A percentile compares a stretch with the other conserved stretches of the same genome.
These are phyloP conservation scores for Pristionchus japonicus DNA, from an alignment of 2,888 invertebrate species.

Conservation along the genomic window DNA sequence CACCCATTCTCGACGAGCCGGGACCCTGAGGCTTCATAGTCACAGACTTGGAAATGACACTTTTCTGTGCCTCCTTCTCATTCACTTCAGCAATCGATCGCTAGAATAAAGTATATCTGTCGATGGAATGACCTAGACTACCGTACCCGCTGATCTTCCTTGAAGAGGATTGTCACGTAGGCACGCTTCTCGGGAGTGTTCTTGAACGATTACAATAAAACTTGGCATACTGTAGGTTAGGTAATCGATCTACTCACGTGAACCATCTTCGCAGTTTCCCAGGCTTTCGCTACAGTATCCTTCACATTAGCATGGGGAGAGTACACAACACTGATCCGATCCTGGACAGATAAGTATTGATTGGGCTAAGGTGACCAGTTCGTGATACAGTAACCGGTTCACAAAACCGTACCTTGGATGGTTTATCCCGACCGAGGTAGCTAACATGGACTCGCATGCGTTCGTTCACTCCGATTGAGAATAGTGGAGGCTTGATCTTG, in stretches of 20 bases:
- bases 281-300: neutral
- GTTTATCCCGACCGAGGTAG: neutral
- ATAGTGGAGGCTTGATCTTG: neutral
- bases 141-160: slow-evolving; percentile 16
- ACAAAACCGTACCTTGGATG: neutral
- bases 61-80: neutral
- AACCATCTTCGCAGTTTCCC: neutral
- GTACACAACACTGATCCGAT: slow-evolving; percentile 1
- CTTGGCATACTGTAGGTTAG: neutral
- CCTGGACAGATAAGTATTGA: neutral
- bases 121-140: neutral
- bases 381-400: neutral
- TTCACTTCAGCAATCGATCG: neutral
- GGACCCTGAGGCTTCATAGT: neutral
- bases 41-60: neutral
- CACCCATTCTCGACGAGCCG: neutral
- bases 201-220: too few species aligned
- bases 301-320: neutral
- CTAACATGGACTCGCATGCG: neutral
- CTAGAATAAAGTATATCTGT: neutral
- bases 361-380: too few species aligned
- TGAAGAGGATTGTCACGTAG: neutral
- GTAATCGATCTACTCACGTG: neutral
- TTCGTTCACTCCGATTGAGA: neutral
- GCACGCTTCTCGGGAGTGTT: neutral